phyloP scores from a whole-genome alignment of 1,140 invertebrate genomes.

The Andricus grossulariae region DNA sequence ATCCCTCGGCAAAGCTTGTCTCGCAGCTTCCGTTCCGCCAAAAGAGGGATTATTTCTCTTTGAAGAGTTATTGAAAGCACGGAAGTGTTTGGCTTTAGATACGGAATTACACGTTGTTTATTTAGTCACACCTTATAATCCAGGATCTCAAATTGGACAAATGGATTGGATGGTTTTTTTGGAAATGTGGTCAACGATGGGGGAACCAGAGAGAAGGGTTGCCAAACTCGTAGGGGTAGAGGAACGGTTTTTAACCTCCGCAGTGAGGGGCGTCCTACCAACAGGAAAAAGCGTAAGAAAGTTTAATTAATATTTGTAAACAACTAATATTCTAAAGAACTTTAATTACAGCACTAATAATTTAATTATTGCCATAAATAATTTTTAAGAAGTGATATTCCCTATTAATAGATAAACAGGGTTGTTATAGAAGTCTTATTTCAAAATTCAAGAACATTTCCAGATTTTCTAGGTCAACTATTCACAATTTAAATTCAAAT shows the following conservation, averaged over 20 bases:
- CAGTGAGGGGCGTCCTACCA: slow-evolving; percentile 83
- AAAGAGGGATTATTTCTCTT: slow-evolving; percentile 93
- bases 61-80: slow-evolving; percentile 92
- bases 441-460: too few species aligned
- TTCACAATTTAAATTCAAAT: too few species aligned
- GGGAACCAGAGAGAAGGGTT: slow-evolving; percentile 88
- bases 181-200: slow-evolving; percentile 88
- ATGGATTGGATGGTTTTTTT: slow-evolving; percentile 94
- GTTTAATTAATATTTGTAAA: neutral
- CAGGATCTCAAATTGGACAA: slow-evolving; percentile 84
- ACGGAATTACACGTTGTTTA: slow-evolving; percentile 97
- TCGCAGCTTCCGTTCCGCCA: slow-evolving; percentile 94
- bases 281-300: slow-evolving; percentile 74
- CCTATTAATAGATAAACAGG: too few species aligned
- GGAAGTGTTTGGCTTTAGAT: slow-evolving; percentile 93
- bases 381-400: too few species aligned
- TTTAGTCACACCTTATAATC: slow-evolving; percentile 91
- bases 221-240: slow-evolving; percentile 93
- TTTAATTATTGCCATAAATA: too few species aligned
- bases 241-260: slow-evolving; percentile 90
- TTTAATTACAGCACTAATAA: too few species aligned
- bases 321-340: too few species aligned
- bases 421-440: too few species aligned
- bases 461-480: too few species aligned
- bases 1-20: slow-evolving; percentile 91